These are phyloP conservation scores for Anagrus nilaparvatae DNA, from an alignment of 1,140 invertebrate genomes.

Conservation along the genomic window DNA sequence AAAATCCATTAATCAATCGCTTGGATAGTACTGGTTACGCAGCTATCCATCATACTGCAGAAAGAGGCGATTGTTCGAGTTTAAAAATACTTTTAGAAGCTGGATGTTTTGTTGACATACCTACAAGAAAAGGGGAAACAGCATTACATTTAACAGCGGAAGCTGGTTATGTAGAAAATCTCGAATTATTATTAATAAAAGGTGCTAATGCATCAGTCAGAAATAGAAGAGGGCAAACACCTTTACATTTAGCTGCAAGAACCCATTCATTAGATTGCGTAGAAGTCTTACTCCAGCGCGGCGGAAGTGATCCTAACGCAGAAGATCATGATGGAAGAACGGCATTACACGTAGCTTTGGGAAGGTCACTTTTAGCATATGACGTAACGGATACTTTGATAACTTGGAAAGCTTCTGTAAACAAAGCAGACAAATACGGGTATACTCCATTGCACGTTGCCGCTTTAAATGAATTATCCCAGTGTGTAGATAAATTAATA, in stretches of 20 bases:
- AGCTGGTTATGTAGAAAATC: slow-evolving; percentile 62
- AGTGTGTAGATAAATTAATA: slow-evolving; percentile 72
- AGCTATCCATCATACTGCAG: slow-evolving; percentile 65
- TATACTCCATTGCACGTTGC: slow-evolving; percentile 83
- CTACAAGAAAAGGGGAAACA: slow-evolving; percentile 54
- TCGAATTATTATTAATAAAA: slow-evolving; percentile 58
- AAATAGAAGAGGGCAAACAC: slow-evolving; percentile 66
- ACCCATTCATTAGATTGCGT: slow-evolving; percentile 69
- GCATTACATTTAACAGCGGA: slow-evolving; percentile 72
- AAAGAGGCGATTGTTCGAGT: slow-evolving; percentile 60
- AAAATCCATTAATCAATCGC: slow-evolving; percentile 58
- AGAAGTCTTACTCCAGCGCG: slow-evolving; percentile 58
- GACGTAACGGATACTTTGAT: slow-evolving; percentile 66
- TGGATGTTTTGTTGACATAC: slow-evolving; percentile 46
- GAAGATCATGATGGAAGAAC: slow-evolving; percentile 68
- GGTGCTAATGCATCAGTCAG: slow-evolving; percentile 59
- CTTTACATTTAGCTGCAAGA: slow-evolving; percentile 65
- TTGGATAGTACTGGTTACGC: slow-evolving; percentile 60
- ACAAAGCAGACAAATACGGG: slow-evolving; percentile 77
- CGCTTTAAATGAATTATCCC: slow-evolving; percentile 71
- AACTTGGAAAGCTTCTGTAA: slow-evolving; percentile 69
- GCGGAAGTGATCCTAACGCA: slow-evolving; percentile 61
- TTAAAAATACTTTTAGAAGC: slow-evolving; percentile 57
- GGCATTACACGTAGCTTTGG: slow-evolving; percentile 65
- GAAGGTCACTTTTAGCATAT: slow-evolving; percentile 62